A percentile compares a stretch with the other conserved stretches of the same genome.
These are phyloP conservation scores for Poeciliopsis turrubarensis DNA, from an alignment of 2,113 vertebrate genomes.

Conservation along the genomic window DNA sequence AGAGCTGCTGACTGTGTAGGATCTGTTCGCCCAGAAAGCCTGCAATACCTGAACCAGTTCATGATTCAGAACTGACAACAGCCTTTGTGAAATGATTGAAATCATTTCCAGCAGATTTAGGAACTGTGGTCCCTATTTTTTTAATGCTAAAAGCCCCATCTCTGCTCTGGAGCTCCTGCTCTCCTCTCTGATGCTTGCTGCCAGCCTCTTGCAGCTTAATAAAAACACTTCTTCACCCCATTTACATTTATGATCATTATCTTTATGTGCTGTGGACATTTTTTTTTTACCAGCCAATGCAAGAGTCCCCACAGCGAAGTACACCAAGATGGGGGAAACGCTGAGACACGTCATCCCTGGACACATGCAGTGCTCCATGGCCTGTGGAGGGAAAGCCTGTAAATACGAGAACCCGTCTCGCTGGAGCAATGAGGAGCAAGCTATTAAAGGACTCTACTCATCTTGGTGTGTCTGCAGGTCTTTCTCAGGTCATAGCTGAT, in stretches of 20 bases:
- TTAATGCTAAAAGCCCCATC: neutral
- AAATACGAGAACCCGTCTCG: constrained; percentile 96
- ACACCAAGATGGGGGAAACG: constrained; percentile 94
- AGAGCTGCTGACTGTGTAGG: constrained; percentile 22
- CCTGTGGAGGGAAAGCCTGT: constrained; percentile 93
- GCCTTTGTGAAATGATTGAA: too few relatives aligned
- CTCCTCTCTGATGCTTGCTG: neutral
- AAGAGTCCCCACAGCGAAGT: constrained; percentile 89
- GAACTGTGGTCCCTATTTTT: too few relatives aligned
- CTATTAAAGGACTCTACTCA: constrained; percentile 91
- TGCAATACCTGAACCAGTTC: too few relatives aligned
- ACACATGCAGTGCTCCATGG: constrained; percentile 96
- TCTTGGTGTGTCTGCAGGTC: constrained; percentile 84
- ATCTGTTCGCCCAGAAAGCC: too few relatives aligned
- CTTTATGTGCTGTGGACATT: neutral
- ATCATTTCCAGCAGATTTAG: too few relatives aligned
- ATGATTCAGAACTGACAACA: too few relatives aligned
- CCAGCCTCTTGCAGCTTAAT: too few relatives aligned
- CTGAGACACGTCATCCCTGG: constrained; percentile 94
- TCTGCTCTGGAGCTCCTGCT: neutral
- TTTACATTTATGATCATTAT: neutral
- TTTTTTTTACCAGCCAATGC: constrained; percentile 72
- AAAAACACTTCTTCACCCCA: neutral
- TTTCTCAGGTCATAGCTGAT: neutral
- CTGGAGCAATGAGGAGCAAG: constrained; percentile 92